phyloP scores from a whole-genome alignment of 2,888 invertebrate species.

The Orchestes rusci region DNA sequence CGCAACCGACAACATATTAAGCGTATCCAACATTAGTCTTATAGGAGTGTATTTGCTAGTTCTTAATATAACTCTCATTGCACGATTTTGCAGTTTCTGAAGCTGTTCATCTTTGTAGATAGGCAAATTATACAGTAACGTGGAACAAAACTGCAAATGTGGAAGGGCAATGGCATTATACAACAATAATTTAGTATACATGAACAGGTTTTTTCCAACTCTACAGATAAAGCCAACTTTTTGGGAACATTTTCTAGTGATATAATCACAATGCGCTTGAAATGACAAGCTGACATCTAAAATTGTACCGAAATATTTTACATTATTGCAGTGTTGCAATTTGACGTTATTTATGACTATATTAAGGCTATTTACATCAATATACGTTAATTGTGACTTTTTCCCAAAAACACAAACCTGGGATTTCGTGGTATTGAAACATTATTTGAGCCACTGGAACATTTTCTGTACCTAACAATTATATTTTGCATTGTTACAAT shows the following conservation, averaged over 20 bases:
- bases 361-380: too few relatives aligned
- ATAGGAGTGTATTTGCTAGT: background rate
- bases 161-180: background rate
- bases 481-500: too few relatives aligned
- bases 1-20: background rate
- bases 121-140: slow-evolving; percentile 2
- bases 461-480: too few relatives aligned
- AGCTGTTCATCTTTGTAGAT: background rate
- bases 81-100: background rate
- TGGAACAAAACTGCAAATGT: slow-evolving; percentile 4
- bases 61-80: background rate
- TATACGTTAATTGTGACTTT: too few relatives aligned
- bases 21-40: background rate
- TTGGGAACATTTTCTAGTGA: slow-evolving; percentile 3
- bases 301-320: background rate
- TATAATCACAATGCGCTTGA: slow-evolving; percentile 3
- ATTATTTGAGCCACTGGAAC: too few relatives aligned
- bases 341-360: background rate
- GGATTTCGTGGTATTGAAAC: too few relatives aligned
- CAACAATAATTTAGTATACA: background rate
- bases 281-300: background rate
- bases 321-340: too few relatives aligned
- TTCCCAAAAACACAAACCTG: too few relatives aligned
- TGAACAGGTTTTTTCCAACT: slow-evolving; percentile 1
- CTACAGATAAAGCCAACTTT: slow-evolving; percentile 4